Percentiles rank a stretch among this genome's conserved stretches.
These are phyloP conservation scores for Chelonia mydas DNA, from an alignment of 2,797 vertebrate genomes.

Conservation along the genomic window DNA sequence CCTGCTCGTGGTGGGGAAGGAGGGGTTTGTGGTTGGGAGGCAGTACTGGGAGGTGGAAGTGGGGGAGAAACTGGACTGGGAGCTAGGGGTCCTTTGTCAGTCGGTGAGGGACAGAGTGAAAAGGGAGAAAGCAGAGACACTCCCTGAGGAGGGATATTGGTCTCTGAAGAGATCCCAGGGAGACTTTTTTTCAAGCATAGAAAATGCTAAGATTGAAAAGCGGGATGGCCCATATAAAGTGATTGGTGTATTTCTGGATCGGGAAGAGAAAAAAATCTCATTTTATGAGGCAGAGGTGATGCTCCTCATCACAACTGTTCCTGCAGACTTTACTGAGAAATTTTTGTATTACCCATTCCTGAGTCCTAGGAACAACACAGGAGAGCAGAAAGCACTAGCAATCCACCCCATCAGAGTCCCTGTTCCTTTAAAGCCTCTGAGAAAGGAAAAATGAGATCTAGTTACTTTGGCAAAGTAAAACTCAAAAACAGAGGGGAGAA, in stretches of 20 bases:
- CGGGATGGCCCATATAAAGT: fast-evolving
- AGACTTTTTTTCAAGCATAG: neutral
- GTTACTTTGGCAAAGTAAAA: neutral
- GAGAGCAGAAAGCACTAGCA: no score
- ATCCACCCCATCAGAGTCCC: fast-evolving
- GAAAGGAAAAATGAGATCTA: neutral
- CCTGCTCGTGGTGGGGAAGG: neutral
- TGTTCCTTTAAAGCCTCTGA: neutral
- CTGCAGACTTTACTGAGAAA: neutral
- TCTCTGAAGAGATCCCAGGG: neutral
- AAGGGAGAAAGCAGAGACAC: neutral
- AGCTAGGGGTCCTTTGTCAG: neutral
- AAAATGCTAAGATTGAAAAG: neutral
- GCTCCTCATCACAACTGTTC: neutral
- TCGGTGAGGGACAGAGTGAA: neutral
- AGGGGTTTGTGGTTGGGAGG: neutral
- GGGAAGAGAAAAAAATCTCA: neutral
- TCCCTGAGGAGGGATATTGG: neutral
- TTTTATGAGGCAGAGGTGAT: fast-evolving
- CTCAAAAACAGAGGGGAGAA: neutral
- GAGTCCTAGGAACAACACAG: neutral
- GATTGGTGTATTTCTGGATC: neutral
- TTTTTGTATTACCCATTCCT: neutral
- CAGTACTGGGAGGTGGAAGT: neutral
- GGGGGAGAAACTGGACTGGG: neutral